Percentiles rank a stretch among this genome's conserved stretches.
These are phyloP conservation scores for Scolanthus callimorphus DNA, from an alignment of 92 coral and sea anemone genomes.

Conservation along the genomic window DNA sequence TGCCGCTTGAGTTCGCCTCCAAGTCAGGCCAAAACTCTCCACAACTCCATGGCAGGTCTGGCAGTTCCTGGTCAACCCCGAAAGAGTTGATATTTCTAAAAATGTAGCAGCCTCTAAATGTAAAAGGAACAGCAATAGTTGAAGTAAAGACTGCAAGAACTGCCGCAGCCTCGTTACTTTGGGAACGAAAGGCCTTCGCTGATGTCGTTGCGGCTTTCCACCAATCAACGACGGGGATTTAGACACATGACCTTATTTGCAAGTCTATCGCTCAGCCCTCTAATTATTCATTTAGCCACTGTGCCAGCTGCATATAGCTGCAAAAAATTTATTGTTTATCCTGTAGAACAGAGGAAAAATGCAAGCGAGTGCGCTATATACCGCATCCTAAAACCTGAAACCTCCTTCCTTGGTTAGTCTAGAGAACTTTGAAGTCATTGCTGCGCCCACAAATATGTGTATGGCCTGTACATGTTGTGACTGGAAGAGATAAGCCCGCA, in stretches of 20 bases:
- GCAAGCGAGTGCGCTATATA: too few species aligned
- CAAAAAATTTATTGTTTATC: constrained; percentile 29
- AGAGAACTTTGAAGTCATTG: too few species aligned
- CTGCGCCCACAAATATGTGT: too few species aligned
- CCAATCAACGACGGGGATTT: constrained; percentile 21
- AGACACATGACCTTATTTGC: constrained; percentile 25
- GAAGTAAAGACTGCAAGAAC: constrained; percentile 9
- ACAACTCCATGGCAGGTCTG: constrained; percentile 23
- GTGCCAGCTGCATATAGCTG: constrained; percentile 36
- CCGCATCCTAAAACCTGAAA: too few species aligned
- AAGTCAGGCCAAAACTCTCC: constrained; percentile 27
- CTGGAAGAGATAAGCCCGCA: too few species aligned
- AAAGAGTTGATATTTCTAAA: constrained; percentile 43
- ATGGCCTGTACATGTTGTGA: too few species aligned
- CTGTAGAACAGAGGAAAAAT: constrained; percentile 22
- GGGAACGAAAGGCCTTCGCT: constrained; percentile 39
- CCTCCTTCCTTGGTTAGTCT: too few species aligned
- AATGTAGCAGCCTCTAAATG: constrained; percentile 11
- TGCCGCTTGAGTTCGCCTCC: constrained; percentile 18
- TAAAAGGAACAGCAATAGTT: constrained; percentile 26
- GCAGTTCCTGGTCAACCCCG: constrained; percentile 23
- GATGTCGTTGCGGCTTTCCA: constrained; percentile 17
- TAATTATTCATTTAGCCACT: constrained; percentile 9
- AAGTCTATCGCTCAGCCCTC: background rate
- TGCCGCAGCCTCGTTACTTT: constrained; percentile 22